These are phyloP conservation scores for Ichneumoninae sp. DNA, from an alignment of 2,888 invertebrate species.

Conservation along the genomic window DNA sequence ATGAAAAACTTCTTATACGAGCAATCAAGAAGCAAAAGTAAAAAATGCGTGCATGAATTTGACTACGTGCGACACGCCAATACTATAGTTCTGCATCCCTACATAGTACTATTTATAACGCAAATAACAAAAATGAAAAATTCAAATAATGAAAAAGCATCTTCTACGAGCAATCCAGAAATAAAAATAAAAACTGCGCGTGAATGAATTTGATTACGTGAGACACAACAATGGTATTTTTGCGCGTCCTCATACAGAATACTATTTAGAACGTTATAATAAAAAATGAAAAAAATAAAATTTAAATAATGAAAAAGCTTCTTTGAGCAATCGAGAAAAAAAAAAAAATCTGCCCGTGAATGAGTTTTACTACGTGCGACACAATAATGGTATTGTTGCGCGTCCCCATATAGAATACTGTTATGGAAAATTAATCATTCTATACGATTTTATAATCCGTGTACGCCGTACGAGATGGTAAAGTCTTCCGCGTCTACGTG, in stretches of 20 bases:
- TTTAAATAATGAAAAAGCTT: neutral
- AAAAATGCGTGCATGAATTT: constrained; percentile 36
- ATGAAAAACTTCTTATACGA: neutral
- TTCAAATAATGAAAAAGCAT: neutral
- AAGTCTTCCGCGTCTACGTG: constrained; percentile 51
- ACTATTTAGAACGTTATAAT: no score
- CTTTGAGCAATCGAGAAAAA: constrained; percentile 4
- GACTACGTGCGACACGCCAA: constrained; percentile 40
- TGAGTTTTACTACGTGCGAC: constrained; percentile 35
- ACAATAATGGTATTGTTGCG: constrained; percentile 58
- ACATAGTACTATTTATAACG: neutral
- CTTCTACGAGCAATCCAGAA: constrained; percentile 9
- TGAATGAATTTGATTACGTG: no score
- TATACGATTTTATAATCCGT: constrained; percentile 47
- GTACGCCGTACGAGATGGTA: constrained; percentile 12
- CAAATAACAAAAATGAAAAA: no score
- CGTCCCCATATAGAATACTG: constrained; percentile 29
- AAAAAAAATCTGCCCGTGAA: constrained; percentile 15
- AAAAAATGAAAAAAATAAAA: no score
- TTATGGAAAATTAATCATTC: constrained; percentile 57
- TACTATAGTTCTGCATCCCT: constrained; percentile 46
- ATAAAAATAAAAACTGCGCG: neutral
- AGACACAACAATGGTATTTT: constrained; percentile 51
- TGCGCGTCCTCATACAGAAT: neutral
- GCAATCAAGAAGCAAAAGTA: constrained; percentile 11